These are phyloP conservation scores for Osmoderma eremita DNA, from an alignment of 2,888 invertebrate species.

Conservation along the genomic window DNA sequence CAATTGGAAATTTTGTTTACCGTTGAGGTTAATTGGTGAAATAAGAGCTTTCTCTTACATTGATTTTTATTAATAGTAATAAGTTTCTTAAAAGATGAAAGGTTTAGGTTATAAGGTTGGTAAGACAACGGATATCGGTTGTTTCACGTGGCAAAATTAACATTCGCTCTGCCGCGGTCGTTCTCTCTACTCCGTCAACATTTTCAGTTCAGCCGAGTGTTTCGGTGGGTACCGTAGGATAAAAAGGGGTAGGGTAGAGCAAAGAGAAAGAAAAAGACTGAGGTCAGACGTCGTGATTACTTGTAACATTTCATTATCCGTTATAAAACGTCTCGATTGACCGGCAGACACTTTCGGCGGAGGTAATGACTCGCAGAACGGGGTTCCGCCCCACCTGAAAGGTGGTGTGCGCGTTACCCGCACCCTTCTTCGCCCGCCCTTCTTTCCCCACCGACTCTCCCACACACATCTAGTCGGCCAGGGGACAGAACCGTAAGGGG, in stretches of 20 bases:
- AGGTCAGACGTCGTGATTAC: constrained; percentile 48
- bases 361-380: constrained; percentile 54
- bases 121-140: too few relatives aligned
- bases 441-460: constrained; percentile 38
- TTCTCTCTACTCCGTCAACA: constrained; percentile 17
- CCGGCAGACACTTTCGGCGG: constrained; percentile 53
- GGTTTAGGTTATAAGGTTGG: too few relatives aligned
- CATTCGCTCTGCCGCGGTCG: neutral
- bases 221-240: constrained; percentile 14
- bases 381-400: constrained; percentile 52
- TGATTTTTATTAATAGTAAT: too few relatives aligned
- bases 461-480: constrained; percentile 39
- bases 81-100: too few relatives aligned
- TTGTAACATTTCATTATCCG: constrained; percentile 53
- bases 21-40: too few relatives aligned
- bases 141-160: neutral
- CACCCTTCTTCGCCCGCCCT: constrained; percentile 40
- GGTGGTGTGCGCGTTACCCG: constrained; percentile 43
- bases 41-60: too few relatives aligned
- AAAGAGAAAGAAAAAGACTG: constrained; percentile 29
- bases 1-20: too few relatives aligned
- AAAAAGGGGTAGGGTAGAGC: constrained; percentile 29
- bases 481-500: constrained; percentile 47
- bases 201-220: constrained; percentile 22
- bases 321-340: constrained; percentile 55